A percentile compares a stretch with the other conserved stretches of the same genome.
These are phyloP conservation scores for Buceros bicornis DNA, from an alignment of 2,797 vertebrate genomes.

Conservation along the genomic window DNA sequence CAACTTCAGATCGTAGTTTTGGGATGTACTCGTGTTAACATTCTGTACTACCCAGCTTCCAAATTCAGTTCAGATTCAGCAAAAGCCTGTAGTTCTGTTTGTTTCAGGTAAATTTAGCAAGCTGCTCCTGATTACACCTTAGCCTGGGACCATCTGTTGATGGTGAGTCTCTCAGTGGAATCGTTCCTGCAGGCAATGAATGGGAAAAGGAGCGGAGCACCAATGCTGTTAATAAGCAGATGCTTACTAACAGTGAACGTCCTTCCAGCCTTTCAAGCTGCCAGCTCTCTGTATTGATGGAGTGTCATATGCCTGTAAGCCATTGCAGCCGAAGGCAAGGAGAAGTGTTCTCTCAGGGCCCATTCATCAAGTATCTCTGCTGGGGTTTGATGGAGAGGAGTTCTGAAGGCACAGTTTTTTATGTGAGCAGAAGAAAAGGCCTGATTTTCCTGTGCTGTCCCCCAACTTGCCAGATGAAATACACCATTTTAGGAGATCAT, in stretches of 20 bases:
- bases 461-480: neutral
- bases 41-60: conserved; percentile 63
- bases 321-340: conserved; percentile 68
- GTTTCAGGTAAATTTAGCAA: conserved; percentile 81
- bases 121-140: conserved; percentile 81
- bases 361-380: conserved; percentile 74
- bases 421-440: conserved; percentile 13
- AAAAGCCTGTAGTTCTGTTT: conserved; percentile 80
- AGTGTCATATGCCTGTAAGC: conserved; percentile 73
- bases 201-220: conserved; percentile 62
- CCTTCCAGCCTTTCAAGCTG: conserved; percentile 79
- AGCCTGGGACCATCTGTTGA: conserved; percentile 80
- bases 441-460: neutral
- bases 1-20: neutral
- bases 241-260: conserved; percentile 70
- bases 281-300: conserved; percentile 82
- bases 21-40: conserved; percentile 15
- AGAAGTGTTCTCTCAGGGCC: conserved; percentile 75
- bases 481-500: neutral
- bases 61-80: conserved; percentile 64
- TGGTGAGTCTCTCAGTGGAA: conserved; percentile 70
- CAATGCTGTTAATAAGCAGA: conserved; percentile 80
- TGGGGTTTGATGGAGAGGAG: conserved; percentile 68
- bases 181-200: conserved; percentile 74
- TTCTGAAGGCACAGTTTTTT: conserved; percentile 63